Evolutionary conservation across 2,888 invertebrate genomes (phyloP), one percentile per base, ranked within the genome.

Genomic region (Leptogaster cylindrica): DNA sequence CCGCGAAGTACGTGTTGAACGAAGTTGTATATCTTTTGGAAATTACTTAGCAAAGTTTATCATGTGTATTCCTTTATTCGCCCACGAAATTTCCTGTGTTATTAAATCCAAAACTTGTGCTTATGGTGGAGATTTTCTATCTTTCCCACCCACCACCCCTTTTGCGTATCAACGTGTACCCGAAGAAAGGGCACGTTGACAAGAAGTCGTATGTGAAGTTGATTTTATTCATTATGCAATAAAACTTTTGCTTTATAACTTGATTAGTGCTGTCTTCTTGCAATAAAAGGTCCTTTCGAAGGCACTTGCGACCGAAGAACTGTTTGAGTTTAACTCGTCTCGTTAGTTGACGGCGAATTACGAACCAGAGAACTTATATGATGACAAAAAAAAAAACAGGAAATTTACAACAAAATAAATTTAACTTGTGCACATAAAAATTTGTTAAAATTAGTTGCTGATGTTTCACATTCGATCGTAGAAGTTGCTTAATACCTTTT

Each of bases 161-260:
- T n/a, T 2, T n/a, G 20, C 33, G 52, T 20, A 52, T 18, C 23
- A 20, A 23, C 2, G 36, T 8, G 20, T 12, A 25, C 28, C 25
- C 50, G 4, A 23, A n/a, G 7, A n/a, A 8, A n/a, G 39, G 31
- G 33, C 23, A 55, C 55, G 55, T 36, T 55, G 55, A 55, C 36
- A 25, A 50, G 46, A 6, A 31, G 31, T 55, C 33, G 48, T 64
- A 48, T 33, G 48, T 64, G 14, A 14, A 64, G 64, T 64, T 48
- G 48, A 64, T 64, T 64, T 64, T 46, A 48, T 64, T 64, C 31
- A 64, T 48, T 64, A 46, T 48, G 48, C 64, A 48, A 64, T 64
- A 48, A 64, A 64, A 64, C 46, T 64, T 64, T 48, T 48, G 33
- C 48, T 64, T 64, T 64, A 64, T 64, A 64, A 48, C 64, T 64